These are phyloP conservation scores for Oophaga sylvatica DNA, from an alignment of 2,797 vertebrate species.

Conservation along the genomic window DNA sequence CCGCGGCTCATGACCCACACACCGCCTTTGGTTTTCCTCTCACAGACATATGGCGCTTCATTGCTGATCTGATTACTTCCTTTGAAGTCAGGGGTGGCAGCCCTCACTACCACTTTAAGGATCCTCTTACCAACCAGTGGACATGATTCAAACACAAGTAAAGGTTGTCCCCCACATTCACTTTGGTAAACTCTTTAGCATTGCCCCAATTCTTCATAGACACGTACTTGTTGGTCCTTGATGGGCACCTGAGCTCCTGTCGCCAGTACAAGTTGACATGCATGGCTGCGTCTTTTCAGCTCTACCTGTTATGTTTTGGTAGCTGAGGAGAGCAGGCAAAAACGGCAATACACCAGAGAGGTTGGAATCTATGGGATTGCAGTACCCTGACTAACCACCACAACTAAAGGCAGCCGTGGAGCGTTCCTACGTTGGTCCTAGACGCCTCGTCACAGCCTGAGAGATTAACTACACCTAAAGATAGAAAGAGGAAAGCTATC, in stretches of 20 bases:
- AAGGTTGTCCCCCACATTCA: constrained; percentile 49
- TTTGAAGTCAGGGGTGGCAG: constrained; percentile 57
- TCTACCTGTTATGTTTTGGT: too few species aligned
- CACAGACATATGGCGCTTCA: not conserved
- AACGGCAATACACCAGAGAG: too few species aligned
- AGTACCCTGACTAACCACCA: too few species aligned
- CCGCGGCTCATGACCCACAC: constrained; percentile 49
- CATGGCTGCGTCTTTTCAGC: not conserved
- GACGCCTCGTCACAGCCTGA: too few species aligned
- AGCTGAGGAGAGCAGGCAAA: too few species aligned
- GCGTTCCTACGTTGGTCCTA: too few species aligned
- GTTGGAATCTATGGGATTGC: too few species aligned
- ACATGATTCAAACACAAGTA: constrained; percentile 58
- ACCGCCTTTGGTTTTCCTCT: constrained; percentile 59
- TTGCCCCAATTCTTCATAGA: constrained; percentile 30
- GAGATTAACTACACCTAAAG: too few species aligned
- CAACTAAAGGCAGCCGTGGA: too few species aligned
- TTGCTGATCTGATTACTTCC: constrained; percentile 54
- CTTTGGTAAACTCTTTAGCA: constrained; percentile 43
- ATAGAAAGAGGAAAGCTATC: too few species aligned
- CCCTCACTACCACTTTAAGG: constrained; percentile 61
- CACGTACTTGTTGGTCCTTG: not conserved
- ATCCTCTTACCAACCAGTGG: not conserved
- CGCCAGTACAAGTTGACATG: constrained; percentile 17
- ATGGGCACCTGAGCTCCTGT: constrained; percentile 23